Conservation (phyloP, 2,113 vertebrate genomes). For the Lophotis ruficrista region DNA sequence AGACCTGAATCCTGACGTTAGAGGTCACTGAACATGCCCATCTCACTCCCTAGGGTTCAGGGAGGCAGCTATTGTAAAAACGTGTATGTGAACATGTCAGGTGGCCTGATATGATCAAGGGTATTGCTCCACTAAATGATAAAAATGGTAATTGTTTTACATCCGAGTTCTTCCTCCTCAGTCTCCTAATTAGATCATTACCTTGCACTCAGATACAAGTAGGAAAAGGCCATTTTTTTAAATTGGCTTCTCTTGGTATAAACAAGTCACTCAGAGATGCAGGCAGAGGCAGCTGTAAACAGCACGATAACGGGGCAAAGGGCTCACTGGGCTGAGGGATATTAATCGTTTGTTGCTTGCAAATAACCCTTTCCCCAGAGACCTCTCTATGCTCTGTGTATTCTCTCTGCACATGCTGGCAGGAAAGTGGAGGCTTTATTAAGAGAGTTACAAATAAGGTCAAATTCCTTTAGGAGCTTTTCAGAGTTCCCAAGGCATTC, state of each 20-base stretch:
- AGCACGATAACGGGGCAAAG: conserved; percentile 1
- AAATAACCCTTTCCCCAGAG: conserved; percentile 30
- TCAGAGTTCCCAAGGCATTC: conserved; percentile 36
- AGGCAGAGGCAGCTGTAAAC: conserved; percentile 14
- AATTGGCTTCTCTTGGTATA: neutral
- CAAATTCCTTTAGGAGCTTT: conserved; percentile 56
- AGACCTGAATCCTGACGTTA: neutral
- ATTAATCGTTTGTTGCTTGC: conserved; percentile 28
- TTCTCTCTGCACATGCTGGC: conserved; percentile 3
- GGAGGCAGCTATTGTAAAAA: neutral
- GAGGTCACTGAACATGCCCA: neutral
- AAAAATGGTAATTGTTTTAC: neutral
- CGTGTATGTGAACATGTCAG: neutral
- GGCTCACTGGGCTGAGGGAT: neutral
- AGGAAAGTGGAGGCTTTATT: conserved; percentile 38
- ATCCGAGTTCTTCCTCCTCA: neutral
- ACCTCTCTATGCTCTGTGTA: neutral
- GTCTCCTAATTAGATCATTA: neutral
- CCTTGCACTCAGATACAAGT: neutral
- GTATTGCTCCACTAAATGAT: neutral
- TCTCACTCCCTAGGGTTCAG: neutral
- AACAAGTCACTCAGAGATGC: neutral
- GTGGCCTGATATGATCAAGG: neutral
- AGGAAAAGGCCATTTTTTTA: neutral
- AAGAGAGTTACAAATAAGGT: conserved; percentile 52